Percentiles rank a stretch among this genome's conserved stretches.
Evolutionary conservation across 2,888 invertebrate species (phyloP).

Genomic region (Nasonia oneida): DNA sequence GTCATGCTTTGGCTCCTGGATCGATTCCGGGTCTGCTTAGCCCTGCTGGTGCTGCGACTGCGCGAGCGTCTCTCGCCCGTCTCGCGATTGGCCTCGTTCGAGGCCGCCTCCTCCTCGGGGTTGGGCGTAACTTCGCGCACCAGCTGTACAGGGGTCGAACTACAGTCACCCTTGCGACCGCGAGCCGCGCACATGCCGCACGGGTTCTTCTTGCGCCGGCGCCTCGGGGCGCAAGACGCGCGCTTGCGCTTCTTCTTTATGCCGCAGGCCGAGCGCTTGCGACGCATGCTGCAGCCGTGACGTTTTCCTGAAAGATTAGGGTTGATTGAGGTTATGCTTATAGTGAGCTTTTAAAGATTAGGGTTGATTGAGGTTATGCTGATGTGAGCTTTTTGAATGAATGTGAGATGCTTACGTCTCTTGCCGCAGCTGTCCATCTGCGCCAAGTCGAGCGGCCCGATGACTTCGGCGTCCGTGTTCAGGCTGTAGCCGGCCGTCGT

Average conservation of each 20-base stretch:
- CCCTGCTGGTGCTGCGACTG: constrained; percentile 45
- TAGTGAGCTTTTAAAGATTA: background rate
- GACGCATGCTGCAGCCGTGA: background rate
- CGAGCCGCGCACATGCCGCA: constrained; percentile 62
- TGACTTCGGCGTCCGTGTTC: constrained; percentile 65
- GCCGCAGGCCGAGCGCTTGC: constrained; percentile 20
- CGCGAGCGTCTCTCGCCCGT: constrained; percentile 22
- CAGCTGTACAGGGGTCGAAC: constrained; percentile 33
- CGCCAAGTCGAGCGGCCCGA: constrained; percentile 57
- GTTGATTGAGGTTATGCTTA: background rate
- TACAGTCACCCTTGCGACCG: constrained; percentile 58
- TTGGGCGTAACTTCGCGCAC: constrained; percentile 50
- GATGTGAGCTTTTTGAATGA: background rate
- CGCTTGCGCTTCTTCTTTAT: constrained; percentile 16
- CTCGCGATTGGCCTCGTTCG: constrained; percentile 39
- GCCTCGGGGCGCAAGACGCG: constrained; percentile 3
- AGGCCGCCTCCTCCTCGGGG: constrained; percentile 33
- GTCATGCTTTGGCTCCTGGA: constrained; percentile 50
- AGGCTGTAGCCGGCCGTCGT: constrained; percentile 70
- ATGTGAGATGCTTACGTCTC: background rate
- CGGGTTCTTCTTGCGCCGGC: constrained; percentile 39
- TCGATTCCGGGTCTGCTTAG: constrained; percentile 22
- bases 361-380: background rate
- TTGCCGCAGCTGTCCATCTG: constrained; percentile 60
- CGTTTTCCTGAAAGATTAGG: background rate